A percentile compares a stretch with the other conserved stretches of the same genome.
Evolutionary conservation across 1,140 invertebrate species (phyloP).

Genomic region (Saxidomus purpurata): DNA sequence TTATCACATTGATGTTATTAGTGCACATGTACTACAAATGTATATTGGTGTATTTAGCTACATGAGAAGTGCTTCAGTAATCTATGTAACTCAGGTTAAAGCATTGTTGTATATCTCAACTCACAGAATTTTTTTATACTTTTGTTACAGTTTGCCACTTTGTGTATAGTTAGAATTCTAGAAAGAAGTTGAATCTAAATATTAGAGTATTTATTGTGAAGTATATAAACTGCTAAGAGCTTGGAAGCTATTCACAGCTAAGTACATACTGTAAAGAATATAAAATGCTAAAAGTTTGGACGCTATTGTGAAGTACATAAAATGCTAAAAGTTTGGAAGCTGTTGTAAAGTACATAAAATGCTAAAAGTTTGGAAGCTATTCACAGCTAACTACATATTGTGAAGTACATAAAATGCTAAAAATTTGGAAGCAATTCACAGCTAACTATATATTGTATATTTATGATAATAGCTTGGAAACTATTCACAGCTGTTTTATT

Average conservation of each 20-base stretch:
- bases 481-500: no score
- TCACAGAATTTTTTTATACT: slow-evolving; percentile 7
- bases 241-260: no score
- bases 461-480: no score
- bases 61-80: slow-evolving; percentile 7
- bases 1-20: not conserved
- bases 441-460: no score
- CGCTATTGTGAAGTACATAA: not conserved
- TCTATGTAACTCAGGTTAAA: slow-evolving; percentile 8
- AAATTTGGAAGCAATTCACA: no score
- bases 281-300: not conserved
- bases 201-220: not conserved
- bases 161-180: not conserved
- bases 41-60: not conserved
- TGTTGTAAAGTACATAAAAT: not conserved
- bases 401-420: not conserved
- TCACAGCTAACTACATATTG: no score
- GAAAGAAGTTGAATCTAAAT: not conserved
- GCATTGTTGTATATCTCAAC: not conserved
- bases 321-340: not conserved
- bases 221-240: not conserved
- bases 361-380: no score
- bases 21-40: not conserved
- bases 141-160: slow-evolving; percentile 19
- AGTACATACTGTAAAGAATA: not conserved